Evolutionary conservation across 2,888 invertebrate species (phyloP).

Genomic region (Patella depressa): DNA sequence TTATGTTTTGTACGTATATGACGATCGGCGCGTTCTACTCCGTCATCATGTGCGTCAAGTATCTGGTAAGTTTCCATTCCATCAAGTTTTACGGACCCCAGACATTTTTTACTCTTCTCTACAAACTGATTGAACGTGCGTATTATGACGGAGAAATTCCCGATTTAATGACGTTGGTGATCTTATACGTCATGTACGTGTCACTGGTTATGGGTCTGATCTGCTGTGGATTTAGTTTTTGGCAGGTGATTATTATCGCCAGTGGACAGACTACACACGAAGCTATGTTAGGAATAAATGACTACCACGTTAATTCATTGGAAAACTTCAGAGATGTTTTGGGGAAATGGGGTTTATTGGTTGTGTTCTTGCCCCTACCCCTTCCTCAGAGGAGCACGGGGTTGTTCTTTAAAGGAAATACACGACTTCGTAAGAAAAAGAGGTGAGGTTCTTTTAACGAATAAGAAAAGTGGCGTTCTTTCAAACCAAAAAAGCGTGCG

Average conservation of each 20-base stretch:
- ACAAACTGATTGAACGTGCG: constrained; percentile 23
- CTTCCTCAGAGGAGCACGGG: no score
- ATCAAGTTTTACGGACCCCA: constrained; percentile 41
- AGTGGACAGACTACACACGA: constrained; percentile 48
- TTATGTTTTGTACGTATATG: constrained; percentile 49
- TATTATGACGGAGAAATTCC: constrained; percentile 18
- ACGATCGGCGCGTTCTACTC: constrained; percentile 40
- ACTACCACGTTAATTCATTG: no score
- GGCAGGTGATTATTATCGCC: constrained; percentile 40
- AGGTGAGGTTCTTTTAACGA: no score
- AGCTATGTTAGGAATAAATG: constrained; percentile 25
- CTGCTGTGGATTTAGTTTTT: constrained; percentile 37
- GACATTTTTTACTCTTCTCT: constrained; percentile 39
- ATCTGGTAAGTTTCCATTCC: constrained; percentile 26
- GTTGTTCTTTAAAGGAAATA: no score
- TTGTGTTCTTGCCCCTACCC: no score
- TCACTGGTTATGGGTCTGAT: constrained; percentile 37
- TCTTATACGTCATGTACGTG: constrained; percentile 37
- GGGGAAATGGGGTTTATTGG: no score
- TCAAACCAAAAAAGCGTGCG: no score
- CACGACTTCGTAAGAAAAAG: no score
- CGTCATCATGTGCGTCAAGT: constrained; percentile 33
- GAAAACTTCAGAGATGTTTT: no score
- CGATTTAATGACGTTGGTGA: constrained; percentile 28
- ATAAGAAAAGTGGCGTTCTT: no score